Evolutionary conservation across 2,113 vertebrate genomes (phyloP).

Genomic region (Psophia crepitans): DNA sequence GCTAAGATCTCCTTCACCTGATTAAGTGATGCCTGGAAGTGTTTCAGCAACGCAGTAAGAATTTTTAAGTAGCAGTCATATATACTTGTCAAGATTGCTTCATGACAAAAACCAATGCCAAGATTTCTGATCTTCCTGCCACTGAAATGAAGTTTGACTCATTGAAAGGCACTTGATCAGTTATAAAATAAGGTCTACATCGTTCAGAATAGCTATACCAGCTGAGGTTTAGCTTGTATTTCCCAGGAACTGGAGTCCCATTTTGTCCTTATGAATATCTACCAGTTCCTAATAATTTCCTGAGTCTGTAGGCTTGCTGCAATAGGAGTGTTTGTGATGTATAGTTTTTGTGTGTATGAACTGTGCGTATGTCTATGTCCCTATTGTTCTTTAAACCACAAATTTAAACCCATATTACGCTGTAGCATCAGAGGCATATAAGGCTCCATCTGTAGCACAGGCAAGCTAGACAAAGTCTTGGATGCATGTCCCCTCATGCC

Average conservation of each 20-base stretch:
- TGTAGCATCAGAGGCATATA: background rate
- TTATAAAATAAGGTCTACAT: background rate
- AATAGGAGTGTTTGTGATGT: background rate
- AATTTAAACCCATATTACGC: background rate
- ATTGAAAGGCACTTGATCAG: background rate
- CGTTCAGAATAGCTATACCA: background rate
- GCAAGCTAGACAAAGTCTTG: background rate
- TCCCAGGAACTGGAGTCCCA: background rate
- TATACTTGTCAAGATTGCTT: constrained; percentile 16
- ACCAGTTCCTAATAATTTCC: background rate
- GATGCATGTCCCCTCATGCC: background rate
- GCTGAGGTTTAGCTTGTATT: background rate
- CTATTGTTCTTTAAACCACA: background rate
- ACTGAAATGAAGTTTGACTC: background rate
- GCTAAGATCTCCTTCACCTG: constrained; percentile 34
- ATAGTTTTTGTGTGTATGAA: background rate
- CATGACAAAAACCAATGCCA: background rate
- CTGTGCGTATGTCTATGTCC: background rate
- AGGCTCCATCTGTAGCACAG: background rate
- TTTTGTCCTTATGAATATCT: background rate
- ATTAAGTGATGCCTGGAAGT: constrained; percentile 40
- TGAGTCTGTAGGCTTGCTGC: background rate
- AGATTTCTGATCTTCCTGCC: background rate
- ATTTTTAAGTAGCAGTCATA: constrained; percentile 30
- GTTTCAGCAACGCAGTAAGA: background rate